Base-by-base conservation (phyloP, 2,888 invertebrate species). In the Lasioglossum lativentre region DNA sequence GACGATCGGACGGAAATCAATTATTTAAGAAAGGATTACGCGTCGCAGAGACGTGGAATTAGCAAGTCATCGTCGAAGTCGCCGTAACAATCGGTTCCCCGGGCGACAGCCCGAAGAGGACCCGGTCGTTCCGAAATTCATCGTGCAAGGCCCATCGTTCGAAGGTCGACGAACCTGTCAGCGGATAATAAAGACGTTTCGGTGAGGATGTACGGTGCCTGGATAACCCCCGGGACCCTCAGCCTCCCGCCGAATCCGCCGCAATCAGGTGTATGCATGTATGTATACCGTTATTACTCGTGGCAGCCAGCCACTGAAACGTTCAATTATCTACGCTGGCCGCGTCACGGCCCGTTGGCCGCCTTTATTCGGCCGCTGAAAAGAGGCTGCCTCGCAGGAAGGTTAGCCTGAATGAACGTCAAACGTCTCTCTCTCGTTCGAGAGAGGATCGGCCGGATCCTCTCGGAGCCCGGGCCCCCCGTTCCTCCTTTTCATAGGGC, bases 251-350 rank as follows among this genome's bases (percentile, higher is more conserved):
- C 76, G 80, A 86, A 80, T 86, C 82, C 84, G 83, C 73, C 86
- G 86, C 86, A 87, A 90, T 90, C 90, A 88, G 82, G 78, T 85
- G 86, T 89, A 87, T 68, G 81, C 86, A 76, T 82, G 87, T 87
- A 87, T 84, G 78, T 87, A 91, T 92, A 89, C 91, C 90, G 91
- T 92, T 93, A 91, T 90, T 91, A 91, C 89, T 85, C 90, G 89
- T 91, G 90, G 86, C 89, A 90, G 88, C 87, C 75, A 90, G 90
- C 92, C 92, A 92, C 92, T 93, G 93, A 93, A 93, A 93, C 92
- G 92, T 92, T 92, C 93, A 92, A 93, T 93, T 93, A 92, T 93
- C 91, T 88, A 92, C 89, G 91, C 87, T 86, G 91, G 89, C 92
- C 89, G 89, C 92, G 92, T 92, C 93, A 92, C 88, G 91, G 87